These are phyloP conservation scores for Amphilophus citrinellus DNA, from an alignment of 2,113 vertebrate genomes.

Conservation along the genomic window DNA sequence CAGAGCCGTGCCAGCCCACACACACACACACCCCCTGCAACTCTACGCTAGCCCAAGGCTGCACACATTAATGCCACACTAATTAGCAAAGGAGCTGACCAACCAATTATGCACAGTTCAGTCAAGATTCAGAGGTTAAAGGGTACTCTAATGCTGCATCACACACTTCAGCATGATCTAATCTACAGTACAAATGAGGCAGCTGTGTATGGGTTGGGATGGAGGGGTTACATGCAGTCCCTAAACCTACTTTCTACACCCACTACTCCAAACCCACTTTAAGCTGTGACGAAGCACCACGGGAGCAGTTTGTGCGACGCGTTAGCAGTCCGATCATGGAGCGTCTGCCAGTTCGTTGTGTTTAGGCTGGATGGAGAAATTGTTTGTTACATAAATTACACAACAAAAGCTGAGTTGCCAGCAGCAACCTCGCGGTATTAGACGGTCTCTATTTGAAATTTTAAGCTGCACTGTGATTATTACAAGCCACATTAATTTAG, in stretches of 20 bases:
- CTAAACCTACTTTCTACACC: not conserved
- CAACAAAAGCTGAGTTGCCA: constrained; percentile 46
- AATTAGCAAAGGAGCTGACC: constrained; percentile 83
- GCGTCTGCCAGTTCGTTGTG: not conserved
- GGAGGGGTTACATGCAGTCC: constrained; percentile 17
- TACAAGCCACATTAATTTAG: constrained; percentile 31
- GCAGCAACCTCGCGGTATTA: constrained; percentile 50
- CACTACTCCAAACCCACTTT: constrained; percentile 5
- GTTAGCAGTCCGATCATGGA: not conserved
- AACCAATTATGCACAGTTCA: constrained; percentile 82
- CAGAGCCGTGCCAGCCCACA: constrained; percentile 61
- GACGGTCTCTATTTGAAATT: constrained; percentile 33
- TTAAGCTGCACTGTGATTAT: constrained; percentile 44
- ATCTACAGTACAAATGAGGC: constrained; percentile 45
- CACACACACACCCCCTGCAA: constrained; percentile 23
- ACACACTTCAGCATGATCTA: constrained; percentile 43
- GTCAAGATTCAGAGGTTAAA: constrained; percentile 77
- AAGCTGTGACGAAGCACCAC: not conserved
- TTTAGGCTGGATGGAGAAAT: constrained; percentile 31
- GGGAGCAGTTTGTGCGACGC: not conserved
- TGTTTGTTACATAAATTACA: constrained; percentile 62
- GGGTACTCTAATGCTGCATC: constrained; percentile 55
- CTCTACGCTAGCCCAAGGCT: constrained; percentile 63
- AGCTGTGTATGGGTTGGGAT: constrained; percentile 5
- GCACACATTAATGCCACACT: constrained; percentile 74